Evolutionary conservation across 1,140 invertebrate genomes (phyloP).

Genomic region (Drosophila kikkawai): DNA sequence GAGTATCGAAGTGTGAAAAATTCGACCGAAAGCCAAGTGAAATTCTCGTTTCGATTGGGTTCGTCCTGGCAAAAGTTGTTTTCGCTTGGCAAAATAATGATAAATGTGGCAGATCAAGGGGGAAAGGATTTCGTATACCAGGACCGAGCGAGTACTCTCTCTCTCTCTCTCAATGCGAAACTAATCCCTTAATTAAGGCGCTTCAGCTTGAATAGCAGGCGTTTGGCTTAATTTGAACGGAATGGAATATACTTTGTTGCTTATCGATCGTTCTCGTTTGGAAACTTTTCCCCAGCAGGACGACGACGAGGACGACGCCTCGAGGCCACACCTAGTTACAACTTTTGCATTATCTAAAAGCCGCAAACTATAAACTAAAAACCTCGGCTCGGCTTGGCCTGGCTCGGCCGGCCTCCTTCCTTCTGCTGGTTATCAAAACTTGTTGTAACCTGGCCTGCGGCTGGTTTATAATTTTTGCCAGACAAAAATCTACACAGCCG

Average conservation of each 20-base stretch:
- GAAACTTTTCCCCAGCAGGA: constrained; percentile 18
- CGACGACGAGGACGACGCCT: constrained; percentile 48
- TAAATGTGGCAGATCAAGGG: constrained; percentile 45
- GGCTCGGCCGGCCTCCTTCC: neutral
- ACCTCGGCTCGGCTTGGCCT: neutral
- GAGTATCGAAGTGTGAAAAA: constrained; percentile 57
- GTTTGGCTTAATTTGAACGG: constrained; percentile 36
- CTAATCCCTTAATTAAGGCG: constrained; percentile 56
- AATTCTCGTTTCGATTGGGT: constrained; percentile 11
- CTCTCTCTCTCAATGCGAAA: constrained; percentile 12
- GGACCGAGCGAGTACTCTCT: neutral
- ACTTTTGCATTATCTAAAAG: constrained; percentile 80
- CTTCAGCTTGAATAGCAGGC: constrained; percentile 29
- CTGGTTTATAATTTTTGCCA: constrained; percentile 67
- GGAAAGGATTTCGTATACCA: constrained; percentile 7
- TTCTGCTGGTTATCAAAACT: constrained; percentile 48
- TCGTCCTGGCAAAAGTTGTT: constrained; percentile 8
- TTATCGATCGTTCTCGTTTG: constrained; percentile 37
- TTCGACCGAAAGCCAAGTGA: constrained; percentile 31
- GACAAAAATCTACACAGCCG: constrained; percentile 44
- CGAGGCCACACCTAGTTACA: constrained; percentile 75
- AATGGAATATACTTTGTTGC: constrained; percentile 40
- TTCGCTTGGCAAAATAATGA: constrained; percentile 41
- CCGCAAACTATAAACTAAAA: constrained; percentile 81
- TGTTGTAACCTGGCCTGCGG: constrained; percentile 71